Conservation (phyloP, 2,888 invertebrate genomes). For the Cepaea hortensis region DNA sequence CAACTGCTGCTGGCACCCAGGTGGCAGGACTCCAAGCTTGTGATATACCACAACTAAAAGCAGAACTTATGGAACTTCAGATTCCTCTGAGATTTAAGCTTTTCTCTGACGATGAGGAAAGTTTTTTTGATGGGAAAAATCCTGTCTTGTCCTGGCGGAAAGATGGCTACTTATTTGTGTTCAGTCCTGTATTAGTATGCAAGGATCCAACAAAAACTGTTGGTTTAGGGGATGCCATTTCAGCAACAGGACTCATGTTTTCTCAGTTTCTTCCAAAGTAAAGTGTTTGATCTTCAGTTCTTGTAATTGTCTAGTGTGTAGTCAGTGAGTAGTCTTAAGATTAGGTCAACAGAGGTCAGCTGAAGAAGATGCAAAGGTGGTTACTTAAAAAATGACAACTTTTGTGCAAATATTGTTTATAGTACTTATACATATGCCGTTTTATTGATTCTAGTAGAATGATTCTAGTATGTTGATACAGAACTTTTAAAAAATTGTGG, state of each 20-base stretch:
- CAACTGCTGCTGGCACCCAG: conserved; percentile 77
- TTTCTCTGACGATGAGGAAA: conserved; percentile 60
- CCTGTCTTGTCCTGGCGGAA: conserved; percentile 75
- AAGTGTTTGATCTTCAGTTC: not conserved
- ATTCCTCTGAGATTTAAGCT: conserved; percentile 74
- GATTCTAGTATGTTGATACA: no score
- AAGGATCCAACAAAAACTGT: conserved; percentile 77
- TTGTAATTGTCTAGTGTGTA: no score
- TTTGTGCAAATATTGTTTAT: no score
- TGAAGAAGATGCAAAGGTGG: no score
- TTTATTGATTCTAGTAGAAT: no score
- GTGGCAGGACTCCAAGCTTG: conserved; percentile 77
- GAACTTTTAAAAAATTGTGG: no score
- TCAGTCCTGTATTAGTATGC: conserved; percentile 78
- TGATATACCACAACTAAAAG: conserved; percentile 62
- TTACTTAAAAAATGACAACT: no score
- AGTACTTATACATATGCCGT: no score
- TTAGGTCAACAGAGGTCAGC: no score
- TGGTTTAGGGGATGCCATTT: conserved; percentile 78
- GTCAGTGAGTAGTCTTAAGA: no score
- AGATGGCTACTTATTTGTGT: conserved; percentile 75
- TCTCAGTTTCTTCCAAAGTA: conserved; percentile 63
- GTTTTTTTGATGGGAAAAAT: conserved; percentile 63
- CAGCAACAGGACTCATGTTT: conserved; percentile 77
- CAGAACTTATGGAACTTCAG: conserved; percentile 74